These are phyloP conservation scores for Thunnus thynnus DNA, from an alignment of 2,113 vertebrate genomes.

Conservation along the genomic window DNA sequence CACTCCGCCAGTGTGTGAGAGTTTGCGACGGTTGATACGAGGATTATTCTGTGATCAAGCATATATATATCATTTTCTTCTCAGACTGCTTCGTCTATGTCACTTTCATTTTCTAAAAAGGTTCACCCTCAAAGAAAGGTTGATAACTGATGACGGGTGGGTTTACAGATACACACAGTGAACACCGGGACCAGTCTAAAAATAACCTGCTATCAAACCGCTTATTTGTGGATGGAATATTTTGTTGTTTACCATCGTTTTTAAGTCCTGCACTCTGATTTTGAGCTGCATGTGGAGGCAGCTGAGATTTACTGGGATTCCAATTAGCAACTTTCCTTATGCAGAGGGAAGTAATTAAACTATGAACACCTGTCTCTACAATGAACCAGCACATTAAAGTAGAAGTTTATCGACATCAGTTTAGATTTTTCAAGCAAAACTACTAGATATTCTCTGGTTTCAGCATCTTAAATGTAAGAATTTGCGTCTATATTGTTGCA, in stretches of 20 bases:
- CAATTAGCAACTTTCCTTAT: neutral
- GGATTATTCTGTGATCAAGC: constrained; percentile 2
- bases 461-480: no score
- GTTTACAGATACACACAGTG: neutral
- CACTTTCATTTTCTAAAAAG: neutral
- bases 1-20: neutral
- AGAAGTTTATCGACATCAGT: no score
- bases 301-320: no score
- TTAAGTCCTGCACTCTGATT: neutral
- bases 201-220: neutral
- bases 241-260: no score
- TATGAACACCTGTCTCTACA: no score
- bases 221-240: no score
- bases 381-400: no score
- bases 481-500: no score
- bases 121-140: neutral
- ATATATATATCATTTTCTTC: constrained; percentile 12
- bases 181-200: neutral
- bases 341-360: neutral
- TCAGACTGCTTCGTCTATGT: neutral
- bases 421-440: no score
- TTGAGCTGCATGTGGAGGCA: neutral
- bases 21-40: neutral
- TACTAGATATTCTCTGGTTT: no score
- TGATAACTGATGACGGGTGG: constrained; percentile 4